A percentile compares a stretch with the other conserved stretches of the same genome.
These are phyloP conservation scores for Myrmecobius fasciatus DNA, from an alignment of 2,113 vertebrate genomes.

Conservation along the genomic window DNA sequence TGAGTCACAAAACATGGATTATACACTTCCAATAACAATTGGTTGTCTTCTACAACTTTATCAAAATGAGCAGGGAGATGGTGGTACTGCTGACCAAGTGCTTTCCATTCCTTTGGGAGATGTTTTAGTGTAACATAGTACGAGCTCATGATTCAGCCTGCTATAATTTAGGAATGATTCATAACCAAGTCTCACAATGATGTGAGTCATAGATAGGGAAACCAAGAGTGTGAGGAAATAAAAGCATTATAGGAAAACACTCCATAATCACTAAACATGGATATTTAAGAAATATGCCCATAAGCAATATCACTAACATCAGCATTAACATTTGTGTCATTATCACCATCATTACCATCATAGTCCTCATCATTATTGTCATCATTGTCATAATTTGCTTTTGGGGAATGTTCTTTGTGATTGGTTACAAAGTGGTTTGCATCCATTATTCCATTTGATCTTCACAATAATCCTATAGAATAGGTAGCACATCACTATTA, in stretches of 20 bases:
- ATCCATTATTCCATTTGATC: neutral
- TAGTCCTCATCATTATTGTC: neutral
- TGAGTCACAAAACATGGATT: too few species aligned
- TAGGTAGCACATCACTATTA: neutral
- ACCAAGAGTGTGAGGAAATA: conserved; percentile 57
- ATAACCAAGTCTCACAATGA: conserved; percentile 48
- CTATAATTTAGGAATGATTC: conserved; percentile 73
- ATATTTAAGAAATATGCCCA: conserved; percentile 59
- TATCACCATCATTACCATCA: neutral
- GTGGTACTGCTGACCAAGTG: conserved; percentile 66
- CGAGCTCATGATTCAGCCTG: conserved; percentile 69
- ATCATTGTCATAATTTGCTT: neutral
- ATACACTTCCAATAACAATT: neutral
- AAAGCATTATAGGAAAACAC: conserved; percentile 47
- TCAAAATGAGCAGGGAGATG: conserved; percentile 24
- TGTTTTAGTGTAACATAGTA: conserved; percentile 53
- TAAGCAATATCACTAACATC: neutral
- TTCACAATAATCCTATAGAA: neutral
- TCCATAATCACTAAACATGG: conserved; percentile 13
- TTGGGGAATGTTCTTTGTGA: neutral
- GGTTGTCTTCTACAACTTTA: conserved; percentile 28
- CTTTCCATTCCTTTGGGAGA: conserved; percentile 51
- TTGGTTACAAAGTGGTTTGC: neutral
- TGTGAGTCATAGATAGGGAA: conserved; percentile 68
- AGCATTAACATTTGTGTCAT: neutral